A percentile compares a stretch with the other conserved stretches of the same genome.
Conservation (phyloP, 1,140 invertebrate species). For the Sycophila sp. region DNA sequence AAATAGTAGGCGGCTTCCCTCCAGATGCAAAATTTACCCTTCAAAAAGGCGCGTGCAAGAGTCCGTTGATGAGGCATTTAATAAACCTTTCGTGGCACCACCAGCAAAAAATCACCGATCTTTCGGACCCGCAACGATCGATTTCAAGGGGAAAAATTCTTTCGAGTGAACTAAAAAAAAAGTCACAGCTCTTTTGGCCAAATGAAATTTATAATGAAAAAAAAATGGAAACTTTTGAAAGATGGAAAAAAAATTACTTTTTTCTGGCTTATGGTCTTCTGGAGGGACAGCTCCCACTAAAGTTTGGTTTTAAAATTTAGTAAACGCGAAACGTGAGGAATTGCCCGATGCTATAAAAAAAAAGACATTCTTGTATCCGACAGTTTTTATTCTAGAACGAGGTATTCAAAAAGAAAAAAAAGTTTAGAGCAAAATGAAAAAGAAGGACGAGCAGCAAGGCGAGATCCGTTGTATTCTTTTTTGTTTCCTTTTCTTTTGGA, state of each 20-base stretch:
- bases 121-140: slow-evolving; percentile 30
- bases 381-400: slow-evolving; percentile 23
- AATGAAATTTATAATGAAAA: slow-evolving; percentile 13
- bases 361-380: slow-evolving; percentile 38
- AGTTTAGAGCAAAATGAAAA: slow-evolving; percentile 39
- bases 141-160: slow-evolving; percentile 32
- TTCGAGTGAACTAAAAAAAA: slow-evolving; percentile 13
- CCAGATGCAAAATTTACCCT: slow-evolving; percentile 52
- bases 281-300: slow-evolving; percentile 57
- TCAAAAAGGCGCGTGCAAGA: slow-evolving; percentile 27
- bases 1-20: slow-evolving; percentile 54
- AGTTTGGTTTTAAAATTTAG: slow-evolving; percentile 50
- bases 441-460: slow-evolving; percentile 33
- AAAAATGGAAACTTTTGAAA: no score
- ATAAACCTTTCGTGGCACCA: slow-evolving; percentile 6
- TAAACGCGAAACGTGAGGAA: slow-evolving; percentile 59
- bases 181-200: slow-evolving; percentile 32
- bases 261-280: slow-evolving; percentile 46
- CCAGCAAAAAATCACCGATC: background rate
- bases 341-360: slow-evolving; percentile 54
- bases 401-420: slow-evolving; percentile 22
- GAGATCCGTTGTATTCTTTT: slow-evolving; percentile 30
- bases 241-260: slow-evolving; percentile 26
- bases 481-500: no score
- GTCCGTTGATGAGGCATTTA: slow-evolving; percentile 13